Conservation (phyloP, 2,797 vertebrate genomes). For the Sebastiscus albofasciatus region DNA sequence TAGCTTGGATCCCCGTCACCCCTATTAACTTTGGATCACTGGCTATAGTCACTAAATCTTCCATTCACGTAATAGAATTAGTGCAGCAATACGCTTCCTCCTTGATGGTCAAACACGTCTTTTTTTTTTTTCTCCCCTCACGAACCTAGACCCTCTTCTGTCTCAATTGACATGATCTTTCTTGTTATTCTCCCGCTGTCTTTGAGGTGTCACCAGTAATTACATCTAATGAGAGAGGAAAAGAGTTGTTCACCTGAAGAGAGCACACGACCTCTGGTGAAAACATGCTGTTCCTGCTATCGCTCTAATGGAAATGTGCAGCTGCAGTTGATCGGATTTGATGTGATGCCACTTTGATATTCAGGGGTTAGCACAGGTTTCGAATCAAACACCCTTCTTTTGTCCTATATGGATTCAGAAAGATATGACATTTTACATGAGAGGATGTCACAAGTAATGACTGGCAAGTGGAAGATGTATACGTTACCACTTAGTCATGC, state of each 20-base stretch:
- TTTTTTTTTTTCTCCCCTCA: not conserved
- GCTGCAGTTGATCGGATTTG: constrained; percentile 35
- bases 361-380: not conserved
- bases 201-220: constrained; percentile 70
- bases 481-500: constrained; percentile 8
- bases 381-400: constrained; percentile 23
- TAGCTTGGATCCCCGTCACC: constrained; percentile 64
- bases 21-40: constrained; percentile 86
- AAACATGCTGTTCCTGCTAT: constrained; percentile 41
- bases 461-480: constrained; percentile 11
- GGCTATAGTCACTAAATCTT: constrained; percentile 74
- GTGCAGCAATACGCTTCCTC: constrained; percentile 39
- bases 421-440: constrained; percentile 13
- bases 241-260: constrained; percentile 66
- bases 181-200: constrained; percentile 54
- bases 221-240: constrained; percentile 68
- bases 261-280: constrained; percentile 58
- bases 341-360: constrained; percentile 45
- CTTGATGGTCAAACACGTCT: constrained; percentile 45
- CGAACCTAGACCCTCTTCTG: constrained; percentile 10
- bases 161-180: constrained; percentile 43
- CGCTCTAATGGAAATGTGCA: constrained; percentile 47
- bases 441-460: constrained; percentile 36
- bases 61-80: constrained; percentile 74
- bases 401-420: constrained; percentile 11